Base-by-base conservation (phyloP, 2,113 vertebrate genomes). In the Malurus alboscapulatus region DNA sequence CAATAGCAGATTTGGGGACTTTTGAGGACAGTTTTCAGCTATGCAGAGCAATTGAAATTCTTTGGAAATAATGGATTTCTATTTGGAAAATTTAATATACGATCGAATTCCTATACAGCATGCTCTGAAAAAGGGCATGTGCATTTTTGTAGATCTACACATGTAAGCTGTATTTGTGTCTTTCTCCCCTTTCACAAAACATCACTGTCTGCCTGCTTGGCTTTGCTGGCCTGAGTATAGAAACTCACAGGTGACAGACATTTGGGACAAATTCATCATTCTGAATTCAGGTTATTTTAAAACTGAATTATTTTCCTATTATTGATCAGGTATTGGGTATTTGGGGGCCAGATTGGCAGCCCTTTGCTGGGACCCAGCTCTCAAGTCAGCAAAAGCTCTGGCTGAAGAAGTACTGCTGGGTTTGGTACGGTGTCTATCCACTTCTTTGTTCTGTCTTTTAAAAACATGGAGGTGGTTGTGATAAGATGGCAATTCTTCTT, bases 1-100 rank as follows among this genome's bases (percentile, higher is more conserved):
- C 54, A 95, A 93, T 8, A 87, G 58, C 87, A 87, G 87, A 92
- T 86, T 30, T 85, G 85, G 89, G 82, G 68, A 93, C 65, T 91
- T 94, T 32, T 45, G 51, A 76, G 79, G 65, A 87, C 67, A 62
- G 82, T 93, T 93, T 96, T 94, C 83, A 92, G 80, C 91, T 92
- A 14, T 76, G 53, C 44, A 69, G 62, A 90, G 48, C 55, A 85
- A 38, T 72, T 90, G 19, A 87, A 96, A 90, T 88, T 92, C 55
- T 79, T 91, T 10, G 0, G 38, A 86, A 95, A 75, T 48, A 61
- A 53, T 42, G 17, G 59, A 59, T 84, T 91, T 95, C 50, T 81
- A 57, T 69, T 59, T 82, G 66, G 58, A 50, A 82, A 87, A 72
- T 92, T 24, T 75, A 54, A 58, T 27, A 44, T 21, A 47, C 32